These are phyloP conservation scores for Botia kubotai DNA, from an alignment of 2,797 vertebrate genomes.

Conservation along the genomic window DNA sequence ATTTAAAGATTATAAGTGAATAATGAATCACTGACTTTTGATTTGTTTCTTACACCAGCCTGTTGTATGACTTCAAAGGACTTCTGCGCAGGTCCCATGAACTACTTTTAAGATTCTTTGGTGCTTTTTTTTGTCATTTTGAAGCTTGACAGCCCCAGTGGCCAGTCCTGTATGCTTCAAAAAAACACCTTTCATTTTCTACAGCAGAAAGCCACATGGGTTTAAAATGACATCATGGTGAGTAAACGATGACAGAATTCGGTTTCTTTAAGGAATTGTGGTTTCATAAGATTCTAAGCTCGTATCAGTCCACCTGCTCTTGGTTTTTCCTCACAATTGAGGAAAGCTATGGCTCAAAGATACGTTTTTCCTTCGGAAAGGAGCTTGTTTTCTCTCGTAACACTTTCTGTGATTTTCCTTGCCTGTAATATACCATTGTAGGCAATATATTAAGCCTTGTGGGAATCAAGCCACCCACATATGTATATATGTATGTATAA, in stretches of 20 bases:
- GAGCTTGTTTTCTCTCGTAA: slow-evolving; percentile 23
- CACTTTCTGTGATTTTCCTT: slow-evolving; percentile 17
- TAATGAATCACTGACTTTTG: too few relatives aligned
- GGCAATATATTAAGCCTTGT: slow-evolving; percentile 17
- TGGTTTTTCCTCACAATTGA: background rate
- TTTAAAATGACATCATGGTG: background rate
- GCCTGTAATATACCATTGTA: background rate
- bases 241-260: background rate
- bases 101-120: too few relatives aligned
- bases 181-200: too few relatives aligned
- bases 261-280: background rate
- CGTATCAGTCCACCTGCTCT: slow-evolving; percentile 9
- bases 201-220: background rate
- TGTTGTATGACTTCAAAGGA: too few relatives aligned
- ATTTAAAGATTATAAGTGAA: too few relatives aligned
- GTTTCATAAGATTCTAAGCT: slow-evolving; percentile 15
- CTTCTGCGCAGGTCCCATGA: too few relatives aligned
- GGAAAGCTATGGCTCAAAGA: slow-evolving; percentile 25
- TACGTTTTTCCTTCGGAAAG: background rate
- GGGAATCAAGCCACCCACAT: slow-evolving; percentile 36
- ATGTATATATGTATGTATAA: slow-evolving; percentile 1
- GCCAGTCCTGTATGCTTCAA: too few relatives aligned
- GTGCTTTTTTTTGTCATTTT: too few relatives aligned
- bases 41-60: too few relatives aligned
- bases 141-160: too few relatives aligned